Conservation (phyloP, 2,888 invertebrate genomes). For the Coelopa pilipes region DNA sequence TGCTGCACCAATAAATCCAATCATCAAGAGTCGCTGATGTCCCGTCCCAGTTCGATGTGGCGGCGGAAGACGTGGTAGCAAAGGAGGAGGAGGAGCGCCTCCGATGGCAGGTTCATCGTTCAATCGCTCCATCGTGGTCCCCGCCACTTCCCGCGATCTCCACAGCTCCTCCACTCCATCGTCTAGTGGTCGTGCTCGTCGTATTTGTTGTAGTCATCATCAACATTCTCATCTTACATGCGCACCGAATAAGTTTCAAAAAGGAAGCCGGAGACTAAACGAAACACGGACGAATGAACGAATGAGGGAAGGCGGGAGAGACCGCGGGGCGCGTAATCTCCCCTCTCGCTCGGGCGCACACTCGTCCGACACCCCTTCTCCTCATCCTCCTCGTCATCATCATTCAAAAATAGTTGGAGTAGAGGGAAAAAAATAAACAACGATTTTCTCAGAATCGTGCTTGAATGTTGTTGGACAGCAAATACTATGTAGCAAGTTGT, state of each 20-base stretch:
- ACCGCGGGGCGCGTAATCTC: not conserved
- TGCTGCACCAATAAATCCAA: too few relatives aligned
- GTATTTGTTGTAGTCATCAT: not conserved
- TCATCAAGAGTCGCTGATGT: too few relatives aligned
- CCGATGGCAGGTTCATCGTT: too few relatives aligned
- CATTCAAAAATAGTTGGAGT: too few relatives aligned
- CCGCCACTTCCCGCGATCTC: not conserved
- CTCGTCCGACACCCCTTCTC: too few relatives aligned
- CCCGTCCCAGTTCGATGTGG: too few relatives aligned
- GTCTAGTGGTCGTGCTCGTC: not conserved
- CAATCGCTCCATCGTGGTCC: too few relatives aligned
- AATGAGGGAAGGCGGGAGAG: not conserved
- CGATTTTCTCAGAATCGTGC: slow-evolving; percentile 60
- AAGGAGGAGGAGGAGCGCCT: too few relatives aligned
- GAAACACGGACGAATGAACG: not conserved
- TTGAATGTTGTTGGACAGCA: slow-evolving; percentile 63
- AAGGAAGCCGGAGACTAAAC: not conserved
- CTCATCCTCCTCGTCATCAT: too few relatives aligned
- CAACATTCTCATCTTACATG: slow-evolving; percentile 13
- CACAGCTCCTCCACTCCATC: not conserved
- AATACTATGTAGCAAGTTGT: slow-evolving; percentile 58
- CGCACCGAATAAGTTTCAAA: not conserved
- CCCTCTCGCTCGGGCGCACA: too few relatives aligned
- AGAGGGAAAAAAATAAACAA: not conserved
- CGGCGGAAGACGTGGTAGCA: too few relatives aligned